Evolutionary conservation across 2,113 vertebrate species (phyloP).

Genomic region (Petaurus breviceps): DNA sequence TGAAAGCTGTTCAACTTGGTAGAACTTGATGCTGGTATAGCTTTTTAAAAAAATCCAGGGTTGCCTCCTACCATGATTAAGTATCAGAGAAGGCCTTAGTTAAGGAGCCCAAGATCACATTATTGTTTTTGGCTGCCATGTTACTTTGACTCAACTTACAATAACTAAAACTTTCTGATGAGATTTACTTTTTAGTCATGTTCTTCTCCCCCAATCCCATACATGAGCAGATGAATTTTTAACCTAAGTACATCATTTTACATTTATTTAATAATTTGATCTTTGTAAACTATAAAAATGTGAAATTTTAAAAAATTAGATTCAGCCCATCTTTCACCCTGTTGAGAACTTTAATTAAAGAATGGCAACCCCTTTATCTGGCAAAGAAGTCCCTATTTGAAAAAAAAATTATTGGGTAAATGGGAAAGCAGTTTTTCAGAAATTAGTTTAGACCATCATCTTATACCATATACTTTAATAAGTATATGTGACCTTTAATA

Average conservation of each 20-base stretch:
- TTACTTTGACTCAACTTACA: background rate
- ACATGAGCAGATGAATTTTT: background rate
- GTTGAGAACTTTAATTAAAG: background rate
- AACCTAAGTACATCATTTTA: background rate
- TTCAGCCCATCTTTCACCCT: background rate
- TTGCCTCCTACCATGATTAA: background rate
- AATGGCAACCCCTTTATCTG: background rate
- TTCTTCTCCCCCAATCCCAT: background rate
- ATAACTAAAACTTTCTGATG: background rate
- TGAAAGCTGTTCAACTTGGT: background rate
- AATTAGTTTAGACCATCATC: background rate
- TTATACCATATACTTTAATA: background rate
- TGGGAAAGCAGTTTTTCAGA: background rate
- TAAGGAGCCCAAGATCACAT: background rate
- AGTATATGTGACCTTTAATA: too few relatives aligned
- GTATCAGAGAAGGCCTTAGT: background rate
- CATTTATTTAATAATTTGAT: background rate
- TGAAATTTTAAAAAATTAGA: background rate
- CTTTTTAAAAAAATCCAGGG: background rate
- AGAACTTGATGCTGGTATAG: background rate
- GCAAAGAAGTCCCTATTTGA: background rate
- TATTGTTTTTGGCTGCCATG: background rate
- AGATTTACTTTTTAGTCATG: background rate
- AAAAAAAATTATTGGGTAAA: background rate
- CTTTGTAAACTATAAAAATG: background rate